Conservation (phyloP, 1,140 invertebrate genomes). For the Bradysia coprophila region DNA sequence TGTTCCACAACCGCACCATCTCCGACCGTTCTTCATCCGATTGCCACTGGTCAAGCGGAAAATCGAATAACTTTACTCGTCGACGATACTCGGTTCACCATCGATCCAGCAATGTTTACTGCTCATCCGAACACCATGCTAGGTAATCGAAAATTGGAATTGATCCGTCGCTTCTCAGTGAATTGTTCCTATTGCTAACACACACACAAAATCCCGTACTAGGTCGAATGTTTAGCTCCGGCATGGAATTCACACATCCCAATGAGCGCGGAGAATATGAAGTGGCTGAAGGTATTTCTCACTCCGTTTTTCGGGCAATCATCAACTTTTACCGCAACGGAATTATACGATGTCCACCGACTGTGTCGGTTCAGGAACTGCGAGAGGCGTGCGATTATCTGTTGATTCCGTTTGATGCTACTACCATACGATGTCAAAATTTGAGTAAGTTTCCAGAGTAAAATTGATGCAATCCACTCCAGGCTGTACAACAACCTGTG, state of each 20-base stretch:
- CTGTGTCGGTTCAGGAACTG: constrained; percentile 71
- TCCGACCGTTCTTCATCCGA: too few relatives aligned
- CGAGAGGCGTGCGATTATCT: constrained; percentile 98
- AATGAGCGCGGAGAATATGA: constrained; percentile 96
- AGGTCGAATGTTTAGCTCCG: constrained; percentile 95
- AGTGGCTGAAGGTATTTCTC: constrained; percentile 94
- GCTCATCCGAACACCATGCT: constrained; percentile 86
- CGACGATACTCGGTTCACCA: constrained; percentile 80
- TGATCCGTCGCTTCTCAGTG: too few relatives aligned
- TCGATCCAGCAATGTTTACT: constrained; percentile 80
- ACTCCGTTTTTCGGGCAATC: constrained; percentile 87
- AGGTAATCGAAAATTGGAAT: too few relatives aligned
- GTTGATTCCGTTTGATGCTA: constrained; percentile 91
- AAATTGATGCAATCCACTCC: not conserved
- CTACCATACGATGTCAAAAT: constrained; percentile 90
- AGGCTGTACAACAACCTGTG: too few relatives aligned
- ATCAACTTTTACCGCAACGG: constrained; percentile 91
- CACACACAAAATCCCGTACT: too few relatives aligned
- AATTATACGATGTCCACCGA: constrained; percentile 66
- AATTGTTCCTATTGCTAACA: constrained; percentile 65
- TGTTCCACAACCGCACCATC: too few relatives aligned
- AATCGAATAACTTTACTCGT: constrained; percentile 69
- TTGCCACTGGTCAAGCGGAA: constrained; percentile 4
- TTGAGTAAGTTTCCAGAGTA: constrained; percentile 37
- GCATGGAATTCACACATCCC: constrained; percentile 78